These are phyloP conservation scores for Orthosia incerta DNA, from an alignment of 2,888 invertebrate species.

Conservation along the genomic window DNA sequence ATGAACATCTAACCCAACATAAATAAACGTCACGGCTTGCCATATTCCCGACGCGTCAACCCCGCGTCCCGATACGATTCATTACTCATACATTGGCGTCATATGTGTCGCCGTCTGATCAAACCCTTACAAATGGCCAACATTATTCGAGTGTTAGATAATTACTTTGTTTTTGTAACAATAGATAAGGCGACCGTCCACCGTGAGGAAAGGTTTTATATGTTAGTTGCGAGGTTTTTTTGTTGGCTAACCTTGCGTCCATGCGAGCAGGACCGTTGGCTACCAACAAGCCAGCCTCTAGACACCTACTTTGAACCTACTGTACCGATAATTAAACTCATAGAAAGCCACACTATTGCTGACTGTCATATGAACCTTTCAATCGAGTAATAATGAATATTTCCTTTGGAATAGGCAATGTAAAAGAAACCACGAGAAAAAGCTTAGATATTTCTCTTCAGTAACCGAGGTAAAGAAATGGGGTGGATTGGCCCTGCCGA, in stretches of 20 bases:
- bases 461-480: no score
- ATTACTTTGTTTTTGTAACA: constrained; percentile 53
- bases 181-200: constrained; percentile 21
- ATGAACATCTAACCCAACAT: constrained; percentile 20
- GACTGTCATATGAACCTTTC: no score
- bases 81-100: constrained; percentile 54
- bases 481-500: background rate
- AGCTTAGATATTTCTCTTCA: no score
- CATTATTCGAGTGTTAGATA: constrained; percentile 54
- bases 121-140: constrained; percentile 50
- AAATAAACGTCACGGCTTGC: constrained; percentile 33
- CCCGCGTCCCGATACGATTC: constrained; percentile 20
- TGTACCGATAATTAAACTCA: no score
- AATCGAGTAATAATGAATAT: no score
- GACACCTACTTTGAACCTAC: no score
- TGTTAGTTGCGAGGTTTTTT: background rate
- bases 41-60: constrained; percentile 41
- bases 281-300: no score
- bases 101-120: constrained; percentile 47
- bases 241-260: background rate
- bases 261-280: no score
- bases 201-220: background rate
- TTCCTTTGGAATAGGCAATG: no score
- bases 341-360: no score
- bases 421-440: no score